Percentiles rank a stretch among this genome's conserved stretches.
These are phyloP conservation scores for Columba guinea DNA, from an alignment of 2,797 vertebrate genomes.

Conservation along the genomic window DNA sequence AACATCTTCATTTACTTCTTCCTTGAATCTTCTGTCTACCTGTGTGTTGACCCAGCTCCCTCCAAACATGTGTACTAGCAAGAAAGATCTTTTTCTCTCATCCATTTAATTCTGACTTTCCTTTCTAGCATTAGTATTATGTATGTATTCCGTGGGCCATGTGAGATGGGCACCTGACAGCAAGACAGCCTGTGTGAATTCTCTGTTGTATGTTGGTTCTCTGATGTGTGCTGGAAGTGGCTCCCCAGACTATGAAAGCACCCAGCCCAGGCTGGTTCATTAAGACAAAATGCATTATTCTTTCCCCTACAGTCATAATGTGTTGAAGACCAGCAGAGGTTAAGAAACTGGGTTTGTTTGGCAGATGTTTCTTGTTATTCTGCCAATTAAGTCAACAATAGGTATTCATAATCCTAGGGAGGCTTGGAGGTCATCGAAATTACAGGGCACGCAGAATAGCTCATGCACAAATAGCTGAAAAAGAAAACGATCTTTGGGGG, in stretches of 20 bases:
- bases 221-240: not conserved
- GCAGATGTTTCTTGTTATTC: conserved; percentile 58
- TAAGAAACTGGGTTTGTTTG: conserved; percentile 34
- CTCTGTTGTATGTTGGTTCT: not conserved
- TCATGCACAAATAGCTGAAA: conserved; percentile 28
- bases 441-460: not conserved
- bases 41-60: not conserved
- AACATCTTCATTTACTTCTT: not conserved
- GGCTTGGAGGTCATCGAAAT: conserved; percentile 33
- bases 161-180: not conserved
- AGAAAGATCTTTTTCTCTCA: not conserved
- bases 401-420: conserved; percentile 47
- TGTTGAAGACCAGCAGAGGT: conserved; percentile 14
- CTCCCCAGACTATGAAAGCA: not conserved
- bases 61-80: not conserved
- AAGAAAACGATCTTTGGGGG: not conserved
- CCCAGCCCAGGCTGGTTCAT: not conserved
- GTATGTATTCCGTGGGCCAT: not conserved
- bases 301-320: not conserved
- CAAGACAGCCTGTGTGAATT: not conserved
- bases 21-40: not conserved
- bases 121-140: not conserved
- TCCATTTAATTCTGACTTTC: not conserved
- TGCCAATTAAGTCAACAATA: conserved; percentile 59
- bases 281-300: not conserved